phyloP scores from a whole-genome alignment of 2,888 invertebrate species.

The Calliscelio sp. region DNA sequence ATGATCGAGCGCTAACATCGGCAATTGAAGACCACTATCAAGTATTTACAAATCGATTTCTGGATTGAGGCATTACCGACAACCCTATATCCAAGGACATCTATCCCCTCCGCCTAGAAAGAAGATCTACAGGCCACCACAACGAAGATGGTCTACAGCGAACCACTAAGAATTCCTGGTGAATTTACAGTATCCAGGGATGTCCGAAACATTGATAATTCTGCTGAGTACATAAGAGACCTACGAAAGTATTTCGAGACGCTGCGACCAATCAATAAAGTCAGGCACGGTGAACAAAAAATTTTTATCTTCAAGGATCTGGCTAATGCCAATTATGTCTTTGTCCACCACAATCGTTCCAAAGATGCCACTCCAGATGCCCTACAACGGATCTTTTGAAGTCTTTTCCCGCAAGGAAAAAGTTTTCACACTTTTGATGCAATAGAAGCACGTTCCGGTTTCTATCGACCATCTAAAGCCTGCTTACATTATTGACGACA shows the following conservation, averaged over 20 bases:
- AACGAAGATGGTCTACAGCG: slow-evolving; percentile 50
- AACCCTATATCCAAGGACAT: slow-evolving; percentile 31
- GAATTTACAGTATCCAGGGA: slow-evolving; percentile 59
- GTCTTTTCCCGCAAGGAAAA: slow-evolving; percentile 7
- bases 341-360: slow-evolving; percentile 5
- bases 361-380: background rate
- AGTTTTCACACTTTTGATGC: slow-evolving; percentile 1
- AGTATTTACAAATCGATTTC: background rate
- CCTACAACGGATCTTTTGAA: slow-evolving; percentile 12
- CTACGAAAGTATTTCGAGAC: slow-evolving; percentile 1
- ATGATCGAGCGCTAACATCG: slow-evolving; percentile 72
- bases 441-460: background rate
- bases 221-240: background rate
- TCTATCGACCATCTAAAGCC: slow-evolving; percentile 43
- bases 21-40: slow-evolving; percentile 38
- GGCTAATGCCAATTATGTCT: slow-evolving; percentile 6
- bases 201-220: background rate
- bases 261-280: background rate
- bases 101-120: slow-evolving; percentile 47
- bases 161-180: slow-evolving; percentile 47
- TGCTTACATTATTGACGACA: slow-evolving; percentile 17
- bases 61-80: slow-evolving; percentile 46
- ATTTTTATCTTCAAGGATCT: slow-evolving; percentile 27
- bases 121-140: slow-evolving; percentile 54
- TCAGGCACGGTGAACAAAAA: background rate